phyloP scores from a whole-genome alignment of 2,888 invertebrate genomes.

The Hirtodrosophila trivittata region DNA sequence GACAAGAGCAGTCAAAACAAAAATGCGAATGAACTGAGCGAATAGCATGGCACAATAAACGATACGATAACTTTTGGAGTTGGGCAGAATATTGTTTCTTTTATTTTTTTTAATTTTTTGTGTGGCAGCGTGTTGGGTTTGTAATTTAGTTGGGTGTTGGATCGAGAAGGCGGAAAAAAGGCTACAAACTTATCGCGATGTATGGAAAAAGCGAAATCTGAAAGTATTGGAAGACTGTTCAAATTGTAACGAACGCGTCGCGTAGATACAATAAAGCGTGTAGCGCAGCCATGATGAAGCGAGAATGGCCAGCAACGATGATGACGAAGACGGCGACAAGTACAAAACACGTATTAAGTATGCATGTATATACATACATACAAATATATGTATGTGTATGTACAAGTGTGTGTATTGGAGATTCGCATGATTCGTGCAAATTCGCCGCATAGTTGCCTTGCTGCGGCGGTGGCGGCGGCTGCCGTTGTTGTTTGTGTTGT shows the following conservation, averaged over 20 bases:
- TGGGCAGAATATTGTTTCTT: slow-evolving; percentile 31
- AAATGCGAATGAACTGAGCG: slow-evolving; percentile 68
- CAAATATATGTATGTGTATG: slow-evolving; percentile 11
- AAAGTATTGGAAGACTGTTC: slow-evolving; percentile 13
- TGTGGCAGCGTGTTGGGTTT: background rate
- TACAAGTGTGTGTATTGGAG: slow-evolving; percentile 60
- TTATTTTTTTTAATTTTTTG: slow-evolving; percentile 22
- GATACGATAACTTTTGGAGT: slow-evolving; percentile 45
- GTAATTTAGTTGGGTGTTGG: background rate
- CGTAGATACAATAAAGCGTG: slow-evolving; percentile 42
- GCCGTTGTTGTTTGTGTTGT: slow-evolving; percentile 45
- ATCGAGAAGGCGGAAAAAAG: background rate
- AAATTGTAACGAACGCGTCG: slow-evolving; percentile 47
- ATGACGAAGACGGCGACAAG: slow-evolving; percentile 76
- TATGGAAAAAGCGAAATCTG: slow-evolving; percentile 24
- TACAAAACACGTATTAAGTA: slow-evolving; percentile 77
- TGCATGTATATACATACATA: slow-evolving; percentile 35
- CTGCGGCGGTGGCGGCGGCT: slow-evolving; percentile 23
- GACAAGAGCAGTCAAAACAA: slow-evolving; percentile 72
- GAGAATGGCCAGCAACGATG: slow-evolving; percentile 57
- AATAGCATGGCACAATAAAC: slow-evolving; percentile 43
- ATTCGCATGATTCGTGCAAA: slow-evolving; percentile 81
- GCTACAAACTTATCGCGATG: slow-evolving; percentile 17
- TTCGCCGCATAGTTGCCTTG: slow-evolving; percentile 75
- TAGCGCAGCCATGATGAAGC: slow-evolving; percentile 58